Evolutionary conservation across 2,888 invertebrate genomes (phyloP).

Genomic region (Lasioglossum lativentre): DNA sequence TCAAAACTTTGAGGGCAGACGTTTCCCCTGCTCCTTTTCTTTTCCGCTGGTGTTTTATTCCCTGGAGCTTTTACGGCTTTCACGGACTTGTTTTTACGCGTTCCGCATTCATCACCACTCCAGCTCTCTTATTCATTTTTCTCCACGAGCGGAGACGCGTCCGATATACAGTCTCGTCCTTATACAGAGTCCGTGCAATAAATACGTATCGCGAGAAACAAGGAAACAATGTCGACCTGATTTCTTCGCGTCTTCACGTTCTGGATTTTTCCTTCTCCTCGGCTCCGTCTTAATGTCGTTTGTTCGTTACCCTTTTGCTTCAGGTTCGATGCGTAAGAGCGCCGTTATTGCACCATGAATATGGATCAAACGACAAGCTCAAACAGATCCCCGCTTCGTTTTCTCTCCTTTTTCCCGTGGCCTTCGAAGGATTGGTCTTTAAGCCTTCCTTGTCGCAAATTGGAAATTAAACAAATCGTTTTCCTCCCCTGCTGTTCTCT

Average conservation of each 20-base stretch:
- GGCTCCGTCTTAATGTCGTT: background rate
- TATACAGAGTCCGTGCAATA: background rate
- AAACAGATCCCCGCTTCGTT: background rate
- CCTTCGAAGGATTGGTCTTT: background rate
- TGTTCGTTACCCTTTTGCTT: background rate
- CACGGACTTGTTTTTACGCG: background rate
- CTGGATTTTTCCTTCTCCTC: background rate
- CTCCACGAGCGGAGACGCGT: background rate
- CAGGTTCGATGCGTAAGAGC: background rate
- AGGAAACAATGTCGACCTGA: background rate
- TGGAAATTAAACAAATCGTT: slow-evolving; percentile 6
- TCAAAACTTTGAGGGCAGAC: background rate
- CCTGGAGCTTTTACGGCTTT: background rate
- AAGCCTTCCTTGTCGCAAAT: background rate
- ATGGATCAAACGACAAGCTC: background rate
- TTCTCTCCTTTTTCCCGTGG: background rate
- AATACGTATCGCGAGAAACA: slow-evolving; percentile 9
- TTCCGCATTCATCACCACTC: background rate
- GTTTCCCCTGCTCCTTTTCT: background rate
- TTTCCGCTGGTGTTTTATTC: background rate
- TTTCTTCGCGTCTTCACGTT: background rate
- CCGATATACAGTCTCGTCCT: background rate
- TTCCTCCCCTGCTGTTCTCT: background rate
- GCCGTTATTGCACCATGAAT: background rate
- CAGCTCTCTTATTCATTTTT: slow-evolving; percentile 1